Evolutionary conservation across 2,113 vertebrate species (phyloP).

Genomic region (Neolamprologus devosi): DNA sequence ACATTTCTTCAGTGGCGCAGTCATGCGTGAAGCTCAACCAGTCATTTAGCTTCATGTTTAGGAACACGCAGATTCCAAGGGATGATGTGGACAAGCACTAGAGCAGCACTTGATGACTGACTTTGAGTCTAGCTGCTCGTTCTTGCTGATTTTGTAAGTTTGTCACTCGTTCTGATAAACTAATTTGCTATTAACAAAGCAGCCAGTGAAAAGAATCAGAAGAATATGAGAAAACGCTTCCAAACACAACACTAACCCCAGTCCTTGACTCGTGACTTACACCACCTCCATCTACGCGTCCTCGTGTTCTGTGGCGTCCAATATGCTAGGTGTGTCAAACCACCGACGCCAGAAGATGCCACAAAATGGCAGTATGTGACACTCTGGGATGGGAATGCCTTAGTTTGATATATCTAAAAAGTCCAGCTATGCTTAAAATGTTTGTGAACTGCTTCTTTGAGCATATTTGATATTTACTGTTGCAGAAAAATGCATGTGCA

Average conservation of each 20-base stretch:
- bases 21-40: neutral
- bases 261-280: neutral
- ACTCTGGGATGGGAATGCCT: neutral
- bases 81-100: neutral
- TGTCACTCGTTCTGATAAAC: neutral
- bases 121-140: neutral
- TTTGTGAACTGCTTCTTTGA: neutral
- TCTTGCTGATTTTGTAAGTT: neutral
- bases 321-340: neutral
- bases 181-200: neutral
- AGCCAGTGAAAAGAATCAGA: neutral
- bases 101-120: neutral
- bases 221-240: neutral
- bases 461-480: neutral
- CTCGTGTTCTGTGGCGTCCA: neutral
- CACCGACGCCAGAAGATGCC: rapidly evolving
- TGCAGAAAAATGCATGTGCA: neutral
- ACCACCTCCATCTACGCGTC: neutral
- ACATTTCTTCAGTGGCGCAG: neutral
- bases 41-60: neutral
- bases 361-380: neutral
- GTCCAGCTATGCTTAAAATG: neutral
- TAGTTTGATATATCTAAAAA: neutral
- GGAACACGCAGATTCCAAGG: neutral
- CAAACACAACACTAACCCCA: neutral